phyloP scores from a whole-genome alignment of 2,888 invertebrate genomes.

The Ceraclea dissimilis region DNA sequence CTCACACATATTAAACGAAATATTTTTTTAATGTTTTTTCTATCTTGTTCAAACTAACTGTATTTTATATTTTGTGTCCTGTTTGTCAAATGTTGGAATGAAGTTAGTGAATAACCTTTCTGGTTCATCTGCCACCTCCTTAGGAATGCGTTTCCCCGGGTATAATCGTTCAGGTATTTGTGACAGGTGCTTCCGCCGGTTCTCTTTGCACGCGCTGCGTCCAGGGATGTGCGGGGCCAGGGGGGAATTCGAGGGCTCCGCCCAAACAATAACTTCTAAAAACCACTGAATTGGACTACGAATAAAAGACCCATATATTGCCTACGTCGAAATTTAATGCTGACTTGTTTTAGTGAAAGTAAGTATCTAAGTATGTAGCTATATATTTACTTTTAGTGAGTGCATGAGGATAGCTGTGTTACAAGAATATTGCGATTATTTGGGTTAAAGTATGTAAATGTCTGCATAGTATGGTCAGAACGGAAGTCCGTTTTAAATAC shows the following conservation, averaged over 20 bases:
- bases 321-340: too few species aligned
- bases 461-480: not conserved
- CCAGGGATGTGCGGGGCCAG: not conserved
- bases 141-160: slow-evolving; percentile 11
- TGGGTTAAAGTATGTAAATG: not conserved
- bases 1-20: not conserved
- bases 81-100: not conserved
- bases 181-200: slow-evolving; percentile 24
- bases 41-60: not conserved
- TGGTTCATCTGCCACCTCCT: slow-evolving; percentile 1
- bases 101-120: not conserved
- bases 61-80: not conserved
- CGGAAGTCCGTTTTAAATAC: not conserved
- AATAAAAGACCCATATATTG: not conserved
- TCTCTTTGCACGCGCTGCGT: slow-evolving; percentile 1
- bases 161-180: slow-evolving; percentile 17
- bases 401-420: too few species aligned
- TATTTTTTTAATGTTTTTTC: not conserved
- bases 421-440: too few species aligned
- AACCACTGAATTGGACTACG: slow-evolving; percentile 2
- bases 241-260: not conserved
- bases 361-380: too few species aligned
- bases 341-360: too few species aligned
- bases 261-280: not conserved
- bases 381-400: too few species aligned